Conservation (phyloP, 2,888 invertebrate species). For the Ramazzottius varieornatus region DNA sequence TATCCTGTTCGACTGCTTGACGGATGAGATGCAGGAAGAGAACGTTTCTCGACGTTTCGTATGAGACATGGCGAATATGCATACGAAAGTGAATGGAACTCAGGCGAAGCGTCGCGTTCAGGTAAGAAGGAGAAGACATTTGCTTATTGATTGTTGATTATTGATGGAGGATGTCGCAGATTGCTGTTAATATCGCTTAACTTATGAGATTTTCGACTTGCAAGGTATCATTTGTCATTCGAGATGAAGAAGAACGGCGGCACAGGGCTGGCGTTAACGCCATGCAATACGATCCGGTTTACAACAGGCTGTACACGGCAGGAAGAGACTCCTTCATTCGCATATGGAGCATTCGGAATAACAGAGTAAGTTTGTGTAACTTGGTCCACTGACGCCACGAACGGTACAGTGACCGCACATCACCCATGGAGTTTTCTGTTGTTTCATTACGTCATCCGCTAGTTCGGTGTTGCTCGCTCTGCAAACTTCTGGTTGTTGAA, state of each 20-base stretch:
- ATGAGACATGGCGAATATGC: background rate
- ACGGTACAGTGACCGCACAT: no score
- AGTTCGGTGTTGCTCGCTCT: background rate
- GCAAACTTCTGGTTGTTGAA: no score
- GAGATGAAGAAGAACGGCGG: conserved; percentile 72
- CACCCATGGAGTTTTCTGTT: no score
- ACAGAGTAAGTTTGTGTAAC: background rate
- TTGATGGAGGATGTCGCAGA: no score
- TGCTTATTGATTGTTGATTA: no score
- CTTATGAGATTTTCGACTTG: no score
- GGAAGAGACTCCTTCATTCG: conserved; percentile 89
- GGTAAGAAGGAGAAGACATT: background rate
- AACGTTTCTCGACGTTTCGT: no score
- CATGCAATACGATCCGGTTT: conserved; percentile 61
- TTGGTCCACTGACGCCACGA: background rate
- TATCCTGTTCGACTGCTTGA: no score
- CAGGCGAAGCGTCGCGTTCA: conserved; percentile 1
- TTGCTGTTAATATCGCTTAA: no score
- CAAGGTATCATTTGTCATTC: conserved; percentile 94
- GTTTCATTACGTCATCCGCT: no score
- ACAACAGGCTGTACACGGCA: conserved; percentile 72
- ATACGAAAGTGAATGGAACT: background rate
- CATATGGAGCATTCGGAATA: conserved; percentile 34
- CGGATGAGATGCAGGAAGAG: no score
- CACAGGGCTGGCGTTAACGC: conserved; percentile 90